phyloP scores from a whole-genome alignment of 2,113 vertebrate species.

The Peromyscus maniculatus region DNA sequence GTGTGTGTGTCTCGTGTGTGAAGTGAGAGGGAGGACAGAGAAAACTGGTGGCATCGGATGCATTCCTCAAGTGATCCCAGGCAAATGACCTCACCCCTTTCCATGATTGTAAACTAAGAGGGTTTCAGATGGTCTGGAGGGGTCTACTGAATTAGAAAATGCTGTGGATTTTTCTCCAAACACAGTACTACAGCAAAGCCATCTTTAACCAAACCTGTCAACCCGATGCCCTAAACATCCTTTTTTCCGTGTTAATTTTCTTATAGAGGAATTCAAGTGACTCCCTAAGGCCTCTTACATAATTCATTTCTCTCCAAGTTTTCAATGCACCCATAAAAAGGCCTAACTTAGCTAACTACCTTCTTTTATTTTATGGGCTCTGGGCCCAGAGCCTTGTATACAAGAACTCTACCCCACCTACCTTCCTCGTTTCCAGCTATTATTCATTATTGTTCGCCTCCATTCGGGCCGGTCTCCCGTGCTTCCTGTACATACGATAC shows the following conservation, averaged over 20 bases:
- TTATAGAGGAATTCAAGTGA: constrained; percentile 32
- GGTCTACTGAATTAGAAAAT: constrained; percentile 39
- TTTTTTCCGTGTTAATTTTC: constrained; percentile 14
- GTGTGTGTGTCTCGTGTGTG: too few relatives aligned
- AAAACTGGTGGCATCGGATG: not conserved
- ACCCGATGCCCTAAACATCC: not conserved
- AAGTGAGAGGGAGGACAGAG: not conserved
- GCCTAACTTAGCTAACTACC: not conserved
- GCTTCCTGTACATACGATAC: not conserved
- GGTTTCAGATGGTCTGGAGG: not conserved
- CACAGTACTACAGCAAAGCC: not conserved
- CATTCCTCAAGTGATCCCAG: not conserved
- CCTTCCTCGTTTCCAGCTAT: not conserved
- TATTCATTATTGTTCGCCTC: not conserved
- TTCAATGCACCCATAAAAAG: constrained; percentile 18
- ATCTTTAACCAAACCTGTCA: constrained; percentile 53
- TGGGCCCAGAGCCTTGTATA: not conserved
- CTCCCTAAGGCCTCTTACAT: constrained; percentile 27
- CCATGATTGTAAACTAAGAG: not conserved
- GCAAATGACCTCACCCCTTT: constrained; percentile 38
- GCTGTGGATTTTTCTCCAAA: not conserved
- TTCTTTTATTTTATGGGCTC: not conserved
- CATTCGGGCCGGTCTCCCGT: not conserved
- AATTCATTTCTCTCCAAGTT: constrained; percentile 36
- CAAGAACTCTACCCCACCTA: not conserved